Evolutionary conservation across 2,113 vertebrate genomes (phyloP).

Genomic region (Tragelaphus strepsiceros): DNA sequence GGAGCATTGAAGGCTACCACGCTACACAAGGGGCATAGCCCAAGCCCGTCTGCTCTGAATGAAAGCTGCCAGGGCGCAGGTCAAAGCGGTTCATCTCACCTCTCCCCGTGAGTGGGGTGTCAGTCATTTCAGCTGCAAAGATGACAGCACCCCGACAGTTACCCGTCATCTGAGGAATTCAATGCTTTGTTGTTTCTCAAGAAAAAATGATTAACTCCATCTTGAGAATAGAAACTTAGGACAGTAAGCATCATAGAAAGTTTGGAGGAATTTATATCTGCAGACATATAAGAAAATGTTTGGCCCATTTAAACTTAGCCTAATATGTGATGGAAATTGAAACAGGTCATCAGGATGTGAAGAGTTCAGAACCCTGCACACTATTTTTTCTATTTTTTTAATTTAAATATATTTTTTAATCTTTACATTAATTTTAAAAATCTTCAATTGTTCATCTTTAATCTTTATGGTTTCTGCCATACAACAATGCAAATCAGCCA

Average conservation of each 20-base stretch:
- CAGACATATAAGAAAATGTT: not conserved
- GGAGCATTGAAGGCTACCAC: not conserved
- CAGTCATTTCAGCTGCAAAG: not conserved
- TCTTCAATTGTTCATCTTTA: not conserved
- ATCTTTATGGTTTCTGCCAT: not conserved
- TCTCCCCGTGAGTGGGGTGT: not conserved
- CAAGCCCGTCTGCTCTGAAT: not conserved
- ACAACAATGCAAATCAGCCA: not conserved
- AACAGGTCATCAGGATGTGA: not conserved
- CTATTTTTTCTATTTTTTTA: not conserved
- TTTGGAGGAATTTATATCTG: not conserved
- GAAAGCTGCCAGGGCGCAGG: not conserved
- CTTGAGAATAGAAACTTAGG: not conserved
- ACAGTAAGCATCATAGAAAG: not conserved
- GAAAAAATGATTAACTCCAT: not conserved
- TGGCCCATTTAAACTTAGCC: not conserved
- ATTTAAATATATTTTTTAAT: not conserved
- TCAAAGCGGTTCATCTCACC: not conserved
- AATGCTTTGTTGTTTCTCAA: not conserved
- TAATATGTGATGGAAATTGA: not conserved
- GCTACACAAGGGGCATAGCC: not conserved
- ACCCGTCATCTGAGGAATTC: not conserved
- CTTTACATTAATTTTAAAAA: not conserved
- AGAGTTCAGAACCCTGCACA: not conserved
- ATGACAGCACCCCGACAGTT: not conserved